phyloP scores from a whole-genome alignment of 1,140 invertebrate species.

The Spodoptera litura region DNA sequence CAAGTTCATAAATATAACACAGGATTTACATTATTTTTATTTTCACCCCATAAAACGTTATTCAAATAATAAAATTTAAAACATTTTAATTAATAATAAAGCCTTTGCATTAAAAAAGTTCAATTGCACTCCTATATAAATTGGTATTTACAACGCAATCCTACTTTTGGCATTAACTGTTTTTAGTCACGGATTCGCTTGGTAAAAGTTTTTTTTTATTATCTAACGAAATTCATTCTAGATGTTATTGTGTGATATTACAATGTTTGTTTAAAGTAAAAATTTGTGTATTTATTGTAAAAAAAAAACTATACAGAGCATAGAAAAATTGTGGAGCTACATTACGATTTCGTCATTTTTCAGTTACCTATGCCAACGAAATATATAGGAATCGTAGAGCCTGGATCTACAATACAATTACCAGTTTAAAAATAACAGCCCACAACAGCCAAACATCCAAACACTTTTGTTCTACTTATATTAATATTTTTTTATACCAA shows the following conservation, averaged over 20 bases:
- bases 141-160: background rate
- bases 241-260: no score
- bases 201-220: background rate
- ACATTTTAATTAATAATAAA: slow-evolving; percentile 54
- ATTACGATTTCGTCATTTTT: no score
- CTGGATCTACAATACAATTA: no score
- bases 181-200: background rate
- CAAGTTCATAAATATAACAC: background rate
- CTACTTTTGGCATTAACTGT: slow-evolving; percentile 6
- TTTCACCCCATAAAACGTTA: slow-evolving; percentile 35
- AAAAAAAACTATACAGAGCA: no score
- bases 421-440: no score
- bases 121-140: slow-evolving; percentile 41
- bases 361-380: no score
- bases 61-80: slow-evolving; percentile 50
- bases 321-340: no score
- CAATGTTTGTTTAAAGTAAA: no score
- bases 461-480: background rate
- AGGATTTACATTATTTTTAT: background rate
- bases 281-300: no score
- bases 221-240: no score
- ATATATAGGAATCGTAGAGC: no score
- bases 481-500: background rate
- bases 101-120: background rate
- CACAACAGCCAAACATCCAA: background rate